Percentiles rank a stretch among this genome's conserved stretches.
Conservation (phyloP, 2,113 vertebrate species). For the Epinephelus cyanopodus region DNA sequence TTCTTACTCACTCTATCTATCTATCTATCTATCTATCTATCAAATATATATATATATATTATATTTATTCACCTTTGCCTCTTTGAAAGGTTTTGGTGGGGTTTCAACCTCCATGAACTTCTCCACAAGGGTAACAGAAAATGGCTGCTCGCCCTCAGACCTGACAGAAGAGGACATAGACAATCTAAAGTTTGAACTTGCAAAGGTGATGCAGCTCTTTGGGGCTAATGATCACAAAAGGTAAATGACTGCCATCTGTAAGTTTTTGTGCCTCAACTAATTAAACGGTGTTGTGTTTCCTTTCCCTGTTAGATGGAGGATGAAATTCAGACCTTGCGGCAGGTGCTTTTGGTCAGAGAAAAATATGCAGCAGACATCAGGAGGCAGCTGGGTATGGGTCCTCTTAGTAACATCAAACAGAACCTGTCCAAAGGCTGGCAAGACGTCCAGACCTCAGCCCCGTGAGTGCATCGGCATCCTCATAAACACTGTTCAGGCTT, state of each 20-base stretch:
- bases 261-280: neutral
- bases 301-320: conserved; percentile 89
- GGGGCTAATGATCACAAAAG: neutral
- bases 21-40: neutral
- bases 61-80: neutral
- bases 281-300: neutral
- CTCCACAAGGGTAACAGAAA: conserved; percentile 75
- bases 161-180: conserved; percentile 89
- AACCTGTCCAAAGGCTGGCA: conserved; percentile 94
- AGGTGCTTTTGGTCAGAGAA: conserved; percentile 95
- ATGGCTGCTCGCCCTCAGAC: conserved; percentile 75
- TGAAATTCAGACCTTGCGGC: conserved; percentile 93
- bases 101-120: conserved; percentile 84
- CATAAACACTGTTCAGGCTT: neutral
- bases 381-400: conserved; percentile 91
- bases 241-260: neutral
- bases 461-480: conserved; percentile 85
- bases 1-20: no score
- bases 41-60: no score
- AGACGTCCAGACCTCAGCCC: conserved; percentile 91
- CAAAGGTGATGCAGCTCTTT: conserved; percentile 84
- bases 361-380: conserved; percentile 91
- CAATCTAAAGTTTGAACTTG: conserved; percentile 88
- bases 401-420: conserved; percentile 90
- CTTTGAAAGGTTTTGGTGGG: conserved; percentile 84